These are phyloP conservation scores for Torymus tubicola DNA, from an alignment of 2,888 invertebrate genomes.

Conservation along the genomic window DNA sequence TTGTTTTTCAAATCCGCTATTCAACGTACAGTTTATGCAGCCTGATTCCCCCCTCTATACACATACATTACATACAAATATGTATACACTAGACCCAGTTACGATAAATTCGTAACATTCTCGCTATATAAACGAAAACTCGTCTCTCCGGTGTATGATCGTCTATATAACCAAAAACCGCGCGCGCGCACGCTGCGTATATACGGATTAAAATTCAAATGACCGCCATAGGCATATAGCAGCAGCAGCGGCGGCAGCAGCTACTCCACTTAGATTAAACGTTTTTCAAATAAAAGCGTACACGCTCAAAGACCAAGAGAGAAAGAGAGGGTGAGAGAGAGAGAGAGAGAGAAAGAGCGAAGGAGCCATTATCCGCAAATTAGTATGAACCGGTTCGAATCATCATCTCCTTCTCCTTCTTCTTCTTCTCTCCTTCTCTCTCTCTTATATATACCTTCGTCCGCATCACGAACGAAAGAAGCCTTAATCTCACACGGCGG, in stretches of 20 bases:
- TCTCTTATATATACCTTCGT: neutral
- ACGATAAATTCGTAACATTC: too few species aligned
- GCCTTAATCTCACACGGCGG: conserved; percentile 48
- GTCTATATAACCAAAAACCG: too few species aligned
- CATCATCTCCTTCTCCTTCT: conserved; percentile 47
- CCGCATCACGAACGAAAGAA: conserved; percentile 43
- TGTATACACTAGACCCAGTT: too few species aligned
- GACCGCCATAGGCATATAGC: conserved; percentile 9
- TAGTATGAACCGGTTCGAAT: conserved; percentile 60
- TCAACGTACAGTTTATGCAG: too few species aligned
- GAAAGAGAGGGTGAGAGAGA: too few species aligned
- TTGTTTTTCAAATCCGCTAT: too few species aligned
- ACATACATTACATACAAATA: too few species aligned
- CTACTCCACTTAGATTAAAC: conserved; percentile 57
- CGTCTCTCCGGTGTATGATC: too few species aligned
- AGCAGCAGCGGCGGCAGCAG: neutral
- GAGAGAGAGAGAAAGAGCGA: conserved; percentile 21
- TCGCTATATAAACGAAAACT: too few species aligned
- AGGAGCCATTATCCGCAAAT: conserved; percentile 60
- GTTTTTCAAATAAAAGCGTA: conserved; percentile 57
- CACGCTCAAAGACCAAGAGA: neutral
- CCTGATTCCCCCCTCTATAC: too few species aligned
- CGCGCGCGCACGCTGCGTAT: too few species aligned
- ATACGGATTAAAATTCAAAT: conserved; percentile 54
- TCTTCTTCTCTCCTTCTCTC: neutral